A percentile compares a stretch with the other conserved stretches of the same genome.
Evolutionary conservation across 2,797 vertebrate genomes (phyloP).

Genomic region (Pseudochirops cupreus): DNA sequence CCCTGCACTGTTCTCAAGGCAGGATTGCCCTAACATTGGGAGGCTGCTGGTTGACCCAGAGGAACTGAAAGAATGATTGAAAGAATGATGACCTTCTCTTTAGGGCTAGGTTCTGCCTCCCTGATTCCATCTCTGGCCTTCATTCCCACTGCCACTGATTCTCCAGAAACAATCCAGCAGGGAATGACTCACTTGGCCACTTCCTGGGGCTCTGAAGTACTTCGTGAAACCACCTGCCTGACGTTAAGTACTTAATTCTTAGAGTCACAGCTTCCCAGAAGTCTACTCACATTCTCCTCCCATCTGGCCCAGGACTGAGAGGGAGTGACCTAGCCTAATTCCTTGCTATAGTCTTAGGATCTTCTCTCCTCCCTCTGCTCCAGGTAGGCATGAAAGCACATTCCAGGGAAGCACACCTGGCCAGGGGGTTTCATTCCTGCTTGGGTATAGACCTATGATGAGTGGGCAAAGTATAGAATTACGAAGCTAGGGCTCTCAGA

Average conservation of each 20-base stretch:
- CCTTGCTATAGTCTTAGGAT: background rate
- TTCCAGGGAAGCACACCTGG: background rate
- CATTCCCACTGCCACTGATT: slow-evolving; percentile 69
- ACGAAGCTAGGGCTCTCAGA: background rate
- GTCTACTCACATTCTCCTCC: slow-evolving; percentile 71
- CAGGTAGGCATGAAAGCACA: background rate
- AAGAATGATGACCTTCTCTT: background rate
- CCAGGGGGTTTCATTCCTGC: background rate
- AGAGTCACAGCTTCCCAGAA: slow-evolving; percentile 72
- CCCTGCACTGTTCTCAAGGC: background rate
- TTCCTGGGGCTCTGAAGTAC: slow-evolving; percentile 50
- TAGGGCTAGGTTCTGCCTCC: background rate
- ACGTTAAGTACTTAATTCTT: slow-evolving; percentile 75
- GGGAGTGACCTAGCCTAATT: background rate
- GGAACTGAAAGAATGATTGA: background rate
- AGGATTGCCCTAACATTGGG: background rate
- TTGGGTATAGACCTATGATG: background rate
- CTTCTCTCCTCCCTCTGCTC: background rate
- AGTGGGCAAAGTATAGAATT: background rate
- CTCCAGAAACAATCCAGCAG: slow-evolving; percentile 77
- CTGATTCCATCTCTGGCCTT: background rate
- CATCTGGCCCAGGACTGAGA: background rate
- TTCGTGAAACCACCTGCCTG: slow-evolving; percentile 80
- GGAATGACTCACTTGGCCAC: slow-evolving; percentile 68
- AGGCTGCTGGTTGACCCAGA: background rate